These are phyloP conservation scores for Suricata suricatta DNA, from an alignment of 2,113 vertebrate genomes.

Conservation along the genomic window DNA sequence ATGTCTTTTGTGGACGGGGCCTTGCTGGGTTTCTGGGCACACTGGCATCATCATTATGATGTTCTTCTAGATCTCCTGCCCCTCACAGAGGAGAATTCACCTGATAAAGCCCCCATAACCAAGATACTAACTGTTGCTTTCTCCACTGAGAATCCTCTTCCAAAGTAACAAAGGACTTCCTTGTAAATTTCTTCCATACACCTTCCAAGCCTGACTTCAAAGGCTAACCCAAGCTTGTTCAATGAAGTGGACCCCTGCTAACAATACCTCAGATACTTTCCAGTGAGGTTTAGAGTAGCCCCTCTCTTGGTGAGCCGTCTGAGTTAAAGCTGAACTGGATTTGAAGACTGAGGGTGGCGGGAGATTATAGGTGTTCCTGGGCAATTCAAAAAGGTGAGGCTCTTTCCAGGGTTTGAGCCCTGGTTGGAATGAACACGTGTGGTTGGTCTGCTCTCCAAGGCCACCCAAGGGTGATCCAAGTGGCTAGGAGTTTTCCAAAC, in stretches of 20 bases:
- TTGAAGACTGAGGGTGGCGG: background rate
- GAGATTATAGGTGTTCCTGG: background rate
- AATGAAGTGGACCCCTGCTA: background rate
- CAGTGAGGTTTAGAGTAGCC: background rate
- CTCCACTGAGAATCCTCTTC: background rate
- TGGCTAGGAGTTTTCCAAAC: background rate
- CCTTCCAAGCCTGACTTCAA: background rate
- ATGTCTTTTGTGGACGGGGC: background rate
- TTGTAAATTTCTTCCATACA: background rate
- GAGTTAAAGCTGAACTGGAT: background rate
- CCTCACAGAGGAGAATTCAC: background rate
- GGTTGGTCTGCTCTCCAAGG: background rate
- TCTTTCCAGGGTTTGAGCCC: background rate
- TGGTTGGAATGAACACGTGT: background rate
- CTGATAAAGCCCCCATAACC: background rate
- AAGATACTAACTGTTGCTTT: background rate
- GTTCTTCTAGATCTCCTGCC: background rate
- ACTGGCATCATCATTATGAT: background rate
- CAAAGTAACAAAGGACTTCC: background rate
- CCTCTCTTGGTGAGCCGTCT: background rate
- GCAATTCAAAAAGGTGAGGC: background rate
- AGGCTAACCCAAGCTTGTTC: background rate
- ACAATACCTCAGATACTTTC: background rate
- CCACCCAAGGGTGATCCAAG: background rate
- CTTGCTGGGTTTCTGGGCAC: background rate